Conservation (phyloP, 2,113 vertebrate species). For the Lethenteron camtschaticum region DNA sequence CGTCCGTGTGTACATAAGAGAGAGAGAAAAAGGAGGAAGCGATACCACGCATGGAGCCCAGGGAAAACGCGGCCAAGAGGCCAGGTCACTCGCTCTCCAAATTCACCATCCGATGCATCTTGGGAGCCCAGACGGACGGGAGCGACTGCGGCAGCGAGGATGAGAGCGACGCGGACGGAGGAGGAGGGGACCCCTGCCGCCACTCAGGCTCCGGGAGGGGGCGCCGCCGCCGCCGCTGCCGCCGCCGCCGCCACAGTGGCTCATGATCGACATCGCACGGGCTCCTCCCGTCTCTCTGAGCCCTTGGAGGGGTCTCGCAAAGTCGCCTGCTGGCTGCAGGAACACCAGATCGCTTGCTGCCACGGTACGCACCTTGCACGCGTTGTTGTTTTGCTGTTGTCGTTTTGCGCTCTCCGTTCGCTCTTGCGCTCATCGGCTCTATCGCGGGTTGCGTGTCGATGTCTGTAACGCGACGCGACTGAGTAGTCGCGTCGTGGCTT, state of each 20-base stretch:
- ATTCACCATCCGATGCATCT: constrained; percentile 2
- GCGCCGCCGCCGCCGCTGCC: background rate
- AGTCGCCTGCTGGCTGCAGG: constrained; percentile 3
- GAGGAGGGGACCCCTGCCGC: background rate
- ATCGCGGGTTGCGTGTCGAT: too few species aligned
- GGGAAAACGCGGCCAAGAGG: background rate
- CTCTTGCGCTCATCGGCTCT: too few species aligned
- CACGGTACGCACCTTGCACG: too few species aligned
- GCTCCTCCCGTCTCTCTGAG: background rate
- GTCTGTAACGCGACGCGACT: too few species aligned
- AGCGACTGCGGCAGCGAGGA: constrained; percentile 1
- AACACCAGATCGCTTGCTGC: too few species aligned
- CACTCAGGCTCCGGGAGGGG: background rate
- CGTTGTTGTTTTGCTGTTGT: too few species aligned
- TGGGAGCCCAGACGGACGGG: background rate
- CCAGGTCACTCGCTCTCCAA: constrained; percentile 3
- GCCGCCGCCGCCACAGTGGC: background rate
- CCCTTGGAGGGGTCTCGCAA: background rate
- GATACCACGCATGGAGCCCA: background rate
- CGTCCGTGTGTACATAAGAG: too few species aligned
- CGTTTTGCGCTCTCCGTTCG: too few species aligned
- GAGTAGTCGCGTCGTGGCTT: too few species aligned
- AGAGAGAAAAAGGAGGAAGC: too few species aligned
- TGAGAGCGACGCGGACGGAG: background rate
- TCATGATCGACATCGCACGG: background rate